These are phyloP conservation scores for Vipera latastei DNA, from an alignment of 2,797 vertebrate species.

Conservation along the genomic window DNA sequence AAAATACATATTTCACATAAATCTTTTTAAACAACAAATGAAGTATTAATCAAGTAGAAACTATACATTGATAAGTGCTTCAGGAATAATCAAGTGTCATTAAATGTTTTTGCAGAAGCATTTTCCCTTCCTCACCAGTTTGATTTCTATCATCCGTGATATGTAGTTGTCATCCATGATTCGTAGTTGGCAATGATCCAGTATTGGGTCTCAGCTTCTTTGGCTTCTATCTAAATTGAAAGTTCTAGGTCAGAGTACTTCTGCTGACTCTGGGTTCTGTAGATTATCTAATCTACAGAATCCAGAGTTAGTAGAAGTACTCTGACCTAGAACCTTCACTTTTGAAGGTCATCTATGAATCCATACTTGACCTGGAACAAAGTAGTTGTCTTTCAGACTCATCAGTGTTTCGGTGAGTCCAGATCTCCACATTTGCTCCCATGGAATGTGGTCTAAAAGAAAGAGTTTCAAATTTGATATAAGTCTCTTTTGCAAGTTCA, in stretches of 20 bases:
- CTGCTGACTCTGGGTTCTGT: not conserved
- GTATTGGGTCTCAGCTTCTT: not conserved
- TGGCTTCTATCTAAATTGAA: not conserved
- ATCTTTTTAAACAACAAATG: conserved; percentile 4
- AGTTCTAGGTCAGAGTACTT: not conserved
- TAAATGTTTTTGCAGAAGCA: conserved; percentile 12
- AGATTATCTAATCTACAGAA: not conserved
- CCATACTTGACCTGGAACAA: conserved; percentile 87
- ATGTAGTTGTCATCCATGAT: not conserved
- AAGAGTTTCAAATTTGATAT: conserved; percentile 92
- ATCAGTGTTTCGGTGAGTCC: conserved; percentile 81
- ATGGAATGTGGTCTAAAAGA: conserved; percentile 83
- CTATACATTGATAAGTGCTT: conserved; percentile 27
- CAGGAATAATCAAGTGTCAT: conserved; percentile 14
- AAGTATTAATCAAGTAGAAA: conserved; percentile 8
- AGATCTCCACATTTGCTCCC: conserved; percentile 78
- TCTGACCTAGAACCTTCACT: conserved; percentile 83
- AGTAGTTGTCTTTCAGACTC: conserved; percentile 90
- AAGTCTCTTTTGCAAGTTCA: conserved; percentile 89
- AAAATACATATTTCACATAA: not conserved
- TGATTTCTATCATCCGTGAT: not conserved
- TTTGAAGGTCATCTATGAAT: conserved; percentile 89
- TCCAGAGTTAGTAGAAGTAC: conserved; percentile 79
- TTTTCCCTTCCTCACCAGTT: conserved; percentile 24
- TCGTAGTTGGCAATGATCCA: not conserved